A percentile compares a stretch with the other conserved stretches of the same genome.
Evolutionary conservation across 2,113 vertebrate genomes (phyloP).

Genomic region (Chaenogobius annularis): DNA sequence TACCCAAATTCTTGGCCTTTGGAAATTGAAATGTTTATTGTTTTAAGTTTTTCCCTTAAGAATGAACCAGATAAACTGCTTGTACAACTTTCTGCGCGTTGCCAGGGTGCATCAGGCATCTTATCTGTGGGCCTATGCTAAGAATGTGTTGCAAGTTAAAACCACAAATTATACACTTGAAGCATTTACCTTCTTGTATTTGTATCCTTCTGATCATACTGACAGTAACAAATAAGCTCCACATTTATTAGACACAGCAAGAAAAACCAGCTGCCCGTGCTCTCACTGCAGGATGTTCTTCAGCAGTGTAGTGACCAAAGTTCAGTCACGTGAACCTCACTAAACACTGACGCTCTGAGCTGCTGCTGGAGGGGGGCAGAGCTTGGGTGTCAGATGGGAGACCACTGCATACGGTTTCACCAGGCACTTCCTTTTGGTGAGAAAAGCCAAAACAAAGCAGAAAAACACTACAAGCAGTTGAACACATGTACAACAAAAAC

Average conservation of each 20-base stretch:
- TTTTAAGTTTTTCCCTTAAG: constrained; percentile 17
- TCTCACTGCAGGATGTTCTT: background rate
- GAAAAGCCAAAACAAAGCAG: constrained; percentile 60
- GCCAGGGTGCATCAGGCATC: background rate
- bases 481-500: background rate
- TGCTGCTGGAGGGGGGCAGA: background rate
- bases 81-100: background rate
- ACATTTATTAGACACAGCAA: constrained; percentile 2
- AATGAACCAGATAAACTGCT: background rate
- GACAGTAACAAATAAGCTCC: background rate
- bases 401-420: constrained; percentile 27
- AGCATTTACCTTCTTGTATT: background rate
- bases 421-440: constrained; percentile 18
- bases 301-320: background rate
- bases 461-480: constrained; percentile 37
- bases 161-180: background rate
- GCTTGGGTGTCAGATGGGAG: constrained; percentile 9
- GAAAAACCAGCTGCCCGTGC: constrained; percentile 21
- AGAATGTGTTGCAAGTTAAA: background rate
- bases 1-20: constrained; percentile 38
- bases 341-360: background rate
- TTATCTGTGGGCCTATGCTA: background rate
- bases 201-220: background rate
- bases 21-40: constrained; percentile 26
- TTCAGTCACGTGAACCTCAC: background rate